Evolutionary conservation across 2,888 invertebrate species (phyloP).

Genomic region (Dascillus cervinus): DNA sequence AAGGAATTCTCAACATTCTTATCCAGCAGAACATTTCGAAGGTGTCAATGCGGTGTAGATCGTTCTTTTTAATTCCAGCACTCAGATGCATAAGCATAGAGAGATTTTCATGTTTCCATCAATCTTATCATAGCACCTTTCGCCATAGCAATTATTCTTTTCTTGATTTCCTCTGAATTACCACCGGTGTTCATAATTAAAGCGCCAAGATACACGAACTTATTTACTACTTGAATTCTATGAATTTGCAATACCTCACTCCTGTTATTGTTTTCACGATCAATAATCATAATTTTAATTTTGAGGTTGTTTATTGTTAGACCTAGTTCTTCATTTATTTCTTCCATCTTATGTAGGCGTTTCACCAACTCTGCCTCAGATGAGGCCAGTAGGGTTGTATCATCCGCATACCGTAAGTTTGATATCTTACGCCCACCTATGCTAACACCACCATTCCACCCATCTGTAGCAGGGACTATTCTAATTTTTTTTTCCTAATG

Average conservation of each 20-base stretch:
- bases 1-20: too few species aligned
- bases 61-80: too few species aligned
- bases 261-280: neutral
- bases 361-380: neutral
- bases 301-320: neutral
- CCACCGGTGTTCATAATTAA: neutral
- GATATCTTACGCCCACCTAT: constrained; percentile 1
- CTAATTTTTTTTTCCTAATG: too few species aligned
- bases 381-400: neutral
- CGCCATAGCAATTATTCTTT: constrained; percentile 1
- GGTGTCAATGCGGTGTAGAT: too few species aligned
- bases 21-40: too few species aligned
- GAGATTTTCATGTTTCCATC: neutral
- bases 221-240: too few species aligned
- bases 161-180: neutral
- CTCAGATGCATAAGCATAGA: too few species aligned
- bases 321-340: neutral
- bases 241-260: neutral
- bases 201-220: neutral
- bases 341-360: constrained; percentile 1
- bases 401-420: constrained; percentile 1
- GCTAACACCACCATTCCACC: neutral
- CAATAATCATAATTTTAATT: neutral
- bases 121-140: constrained; percentile 1
- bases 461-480: neutral